Conservation (phyloP, 2,888 invertebrate species). For the Tortrix viridana region DNA sequence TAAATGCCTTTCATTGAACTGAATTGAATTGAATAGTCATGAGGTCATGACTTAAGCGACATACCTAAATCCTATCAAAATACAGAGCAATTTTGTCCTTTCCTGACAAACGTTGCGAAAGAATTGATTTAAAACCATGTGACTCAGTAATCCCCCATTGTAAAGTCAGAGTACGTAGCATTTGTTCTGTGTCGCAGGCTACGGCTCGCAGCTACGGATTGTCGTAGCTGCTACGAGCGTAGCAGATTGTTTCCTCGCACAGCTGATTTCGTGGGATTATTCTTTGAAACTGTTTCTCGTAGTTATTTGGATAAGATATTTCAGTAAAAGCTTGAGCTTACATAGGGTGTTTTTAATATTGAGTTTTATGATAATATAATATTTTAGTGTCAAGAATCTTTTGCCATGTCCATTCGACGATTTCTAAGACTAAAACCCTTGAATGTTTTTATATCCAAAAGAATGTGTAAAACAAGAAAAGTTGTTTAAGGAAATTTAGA, state of each 20-base stretch:
- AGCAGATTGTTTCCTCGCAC: conserved; percentile 33
- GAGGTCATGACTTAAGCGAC: background rate
- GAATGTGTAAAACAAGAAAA: too few relatives aligned
- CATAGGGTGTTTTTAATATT: too few relatives aligned
- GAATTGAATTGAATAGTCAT: too few relatives aligned
- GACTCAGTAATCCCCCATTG: conserved; percentile 23
- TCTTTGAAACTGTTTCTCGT: background rate
- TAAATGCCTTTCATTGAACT: too few relatives aligned
- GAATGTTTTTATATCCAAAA: too few relatives aligned
- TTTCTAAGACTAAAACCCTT: too few relatives aligned
- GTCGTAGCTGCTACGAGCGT: conserved; percentile 28
- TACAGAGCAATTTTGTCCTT: background rate
- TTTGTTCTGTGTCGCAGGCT: conserved; percentile 20
- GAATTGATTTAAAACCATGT: conserved; percentile 24
- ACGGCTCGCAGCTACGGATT: conserved; percentile 32
- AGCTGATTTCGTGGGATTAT: conserved; percentile 27
- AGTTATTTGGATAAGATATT: conserved; percentile 1
- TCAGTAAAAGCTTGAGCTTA: background rate
- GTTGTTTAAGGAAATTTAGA: too few relatives aligned
- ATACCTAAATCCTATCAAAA: background rate
- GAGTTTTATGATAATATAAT: too few relatives aligned
- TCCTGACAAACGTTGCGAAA: background rate
- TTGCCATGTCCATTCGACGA: too few relatives aligned
- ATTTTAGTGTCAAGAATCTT: too few relatives aligned
- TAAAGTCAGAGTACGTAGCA: conserved; percentile 23